Conservation (phyloP, 2,888 invertebrate genomes). For the Cheilosia urbana region DNA sequence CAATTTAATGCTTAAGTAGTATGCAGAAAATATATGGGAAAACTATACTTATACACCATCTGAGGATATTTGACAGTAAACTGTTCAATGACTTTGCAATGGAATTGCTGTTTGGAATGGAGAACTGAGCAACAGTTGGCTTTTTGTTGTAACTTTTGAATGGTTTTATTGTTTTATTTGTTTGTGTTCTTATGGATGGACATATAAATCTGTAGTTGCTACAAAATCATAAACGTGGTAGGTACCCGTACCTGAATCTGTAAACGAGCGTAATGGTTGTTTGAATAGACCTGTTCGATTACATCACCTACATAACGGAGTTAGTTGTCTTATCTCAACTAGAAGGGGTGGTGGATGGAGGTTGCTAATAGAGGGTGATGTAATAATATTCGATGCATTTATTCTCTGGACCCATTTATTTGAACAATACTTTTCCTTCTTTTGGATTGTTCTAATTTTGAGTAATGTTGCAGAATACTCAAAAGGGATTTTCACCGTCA, state of each 20-base stretch:
- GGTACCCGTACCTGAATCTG: neutral
- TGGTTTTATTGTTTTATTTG: slow-evolving; percentile 22
- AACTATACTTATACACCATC: slow-evolving; percentile 9
- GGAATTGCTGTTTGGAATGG: neutral
- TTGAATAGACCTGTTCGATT: no score
- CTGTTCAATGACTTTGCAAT: slow-evolving; percentile 39
- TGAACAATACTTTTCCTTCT: no score
- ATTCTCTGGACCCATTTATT: no score
- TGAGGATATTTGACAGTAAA: neutral
- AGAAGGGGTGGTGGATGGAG: no score
- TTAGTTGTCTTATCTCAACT: no score
- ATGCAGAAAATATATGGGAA: slow-evolving; percentile 57
- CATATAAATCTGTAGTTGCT: neutral
- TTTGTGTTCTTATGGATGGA: slow-evolving; percentile 7
- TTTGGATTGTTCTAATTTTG: no score
- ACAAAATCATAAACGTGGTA: neutral
- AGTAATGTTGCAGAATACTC: no score
- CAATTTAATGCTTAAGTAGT: slow-evolving; percentile 69
- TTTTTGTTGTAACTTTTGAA: slow-evolving; percentile 21
- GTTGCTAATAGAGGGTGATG: no score
- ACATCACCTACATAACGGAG: no score
- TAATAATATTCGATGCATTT: no score
- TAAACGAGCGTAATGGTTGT: no score
- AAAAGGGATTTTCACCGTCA: no score
- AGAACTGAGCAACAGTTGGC: slow-evolving; percentile 19